A percentile compares a stretch with the other conserved stretches of the same genome.
Conservation (phyloP, 2,113 vertebrate species). For the Dicerorhinus sumatrensis region DNA sequence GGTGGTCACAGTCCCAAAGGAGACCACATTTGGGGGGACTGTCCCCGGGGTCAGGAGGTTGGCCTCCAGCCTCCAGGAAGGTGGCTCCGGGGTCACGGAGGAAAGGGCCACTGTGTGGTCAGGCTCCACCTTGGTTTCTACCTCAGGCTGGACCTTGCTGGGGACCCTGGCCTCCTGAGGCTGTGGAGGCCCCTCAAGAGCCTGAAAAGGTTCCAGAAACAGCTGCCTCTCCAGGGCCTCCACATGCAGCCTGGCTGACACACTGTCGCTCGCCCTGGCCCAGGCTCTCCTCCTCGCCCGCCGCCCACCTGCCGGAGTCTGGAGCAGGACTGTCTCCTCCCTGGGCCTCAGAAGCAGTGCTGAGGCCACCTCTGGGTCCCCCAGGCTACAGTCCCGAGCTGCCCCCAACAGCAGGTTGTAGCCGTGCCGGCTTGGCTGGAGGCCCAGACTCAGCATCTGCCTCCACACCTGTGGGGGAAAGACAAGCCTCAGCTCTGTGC, state of each 20-base stretch:
- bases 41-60: constrained; percentile 90
- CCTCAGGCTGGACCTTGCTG: background rate
- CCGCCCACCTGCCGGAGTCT: constrained; percentile 27
- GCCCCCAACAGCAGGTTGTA: constrained; percentile 94
- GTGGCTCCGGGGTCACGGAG: background rate
- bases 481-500: background rate
- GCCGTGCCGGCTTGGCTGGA: constrained; percentile 87
- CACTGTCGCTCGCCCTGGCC: background rate
- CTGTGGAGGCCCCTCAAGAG: background rate
- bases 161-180: background rate
- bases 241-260: constrained; percentile 82
- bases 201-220: constrained; percentile 76
- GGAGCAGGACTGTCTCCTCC: background rate
- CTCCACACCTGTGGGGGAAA: constrained; percentile 92
- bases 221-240: constrained; percentile 90
- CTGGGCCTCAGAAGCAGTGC: constrained; percentile 85
- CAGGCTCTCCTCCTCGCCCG: constrained; percentile 38
- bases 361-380: constrained; percentile 87
- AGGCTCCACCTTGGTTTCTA: background rate
- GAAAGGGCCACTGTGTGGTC: background rate
- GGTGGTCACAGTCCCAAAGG: constrained; percentile 86
- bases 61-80: background rate
- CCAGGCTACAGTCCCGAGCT: constrained; percentile 94
- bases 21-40: constrained; percentile 82
- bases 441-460: constrained; percentile 92